These are phyloP conservation scores for Sympetrum striolatum DNA, from an alignment of 2,888 invertebrate species.

Conservation along the genomic window DNA sequence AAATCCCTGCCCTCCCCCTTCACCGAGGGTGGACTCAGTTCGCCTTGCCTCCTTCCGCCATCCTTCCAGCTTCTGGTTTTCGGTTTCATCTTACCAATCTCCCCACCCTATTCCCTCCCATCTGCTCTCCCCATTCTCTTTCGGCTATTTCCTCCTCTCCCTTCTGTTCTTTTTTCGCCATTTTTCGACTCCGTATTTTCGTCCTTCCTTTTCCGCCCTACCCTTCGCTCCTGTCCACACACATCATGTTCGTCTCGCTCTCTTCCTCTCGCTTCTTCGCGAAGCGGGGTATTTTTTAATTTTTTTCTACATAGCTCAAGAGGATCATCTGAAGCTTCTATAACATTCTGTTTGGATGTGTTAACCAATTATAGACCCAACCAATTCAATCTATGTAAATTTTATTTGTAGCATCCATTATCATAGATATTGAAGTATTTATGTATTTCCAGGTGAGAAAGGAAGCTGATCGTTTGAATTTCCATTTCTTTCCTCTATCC, in stretches of 20 bases:
- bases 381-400: too few relatives aligned
- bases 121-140: slow-evolving; percentile 50
- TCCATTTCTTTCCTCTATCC: too few relatives aligned
- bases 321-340: too few relatives aligned
- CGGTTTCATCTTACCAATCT: slow-evolving; percentile 44
- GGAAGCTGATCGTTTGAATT: too few relatives aligned
- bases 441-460: too few relatives aligned
- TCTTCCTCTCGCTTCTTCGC: neutral
- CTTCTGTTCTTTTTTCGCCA: slow-evolving; percentile 38
- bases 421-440: too few relatives aligned
- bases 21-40: neutral
- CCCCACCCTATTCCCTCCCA: slow-evolving; percentile 52
- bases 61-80: slow-evolving; percentile 43
- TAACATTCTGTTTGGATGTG: too few relatives aligned
- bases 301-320: too few relatives aligned
- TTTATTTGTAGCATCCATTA: too few relatives aligned
- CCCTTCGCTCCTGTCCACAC: slow-evolving; percentile 28
- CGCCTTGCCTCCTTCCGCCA: neutral
- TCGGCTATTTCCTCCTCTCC: slow-evolving; percentile 46
- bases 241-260: slow-evolving; percentile 3
- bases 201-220: neutral
- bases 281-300: neutral
- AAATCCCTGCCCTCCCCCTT: neutral
- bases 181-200: slow-evolving; percentile 15
- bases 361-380: too few relatives aligned